phyloP scores from a whole-genome alignment of 2,888 invertebrate species.

The Xestia xanthographa region DNA sequence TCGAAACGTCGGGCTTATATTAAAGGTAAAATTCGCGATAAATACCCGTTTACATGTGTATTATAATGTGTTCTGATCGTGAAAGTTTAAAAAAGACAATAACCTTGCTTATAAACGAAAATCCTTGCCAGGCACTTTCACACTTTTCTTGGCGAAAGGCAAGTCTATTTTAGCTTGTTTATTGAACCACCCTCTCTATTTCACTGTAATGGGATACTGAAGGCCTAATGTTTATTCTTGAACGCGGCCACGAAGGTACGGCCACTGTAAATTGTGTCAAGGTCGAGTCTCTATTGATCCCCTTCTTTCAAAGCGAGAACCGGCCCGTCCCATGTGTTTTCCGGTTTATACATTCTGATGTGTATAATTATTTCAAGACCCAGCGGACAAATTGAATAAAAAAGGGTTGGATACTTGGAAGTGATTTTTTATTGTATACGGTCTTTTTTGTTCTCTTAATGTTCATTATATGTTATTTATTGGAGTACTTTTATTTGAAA shows the following conservation, averaged over 20 bases:
- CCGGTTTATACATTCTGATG: constrained; percentile 76
- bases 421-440: constrained; percentile 59
- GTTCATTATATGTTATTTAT: constrained; percentile 23
- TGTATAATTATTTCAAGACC: constrained; percentile 74
- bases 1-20: too few relatives aligned
- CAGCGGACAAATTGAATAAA: constrained; percentile 66
- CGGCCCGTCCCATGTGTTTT: constrained; percentile 82
- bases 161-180: constrained; percentile 73
- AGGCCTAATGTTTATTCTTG: constrained; percentile 86
- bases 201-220: constrained; percentile 76
- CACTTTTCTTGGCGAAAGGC: constrained; percentile 51
- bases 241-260: constrained; percentile 80
- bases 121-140: neutral
- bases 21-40: too few relatives aligned
- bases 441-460: constrained; percentile 44
- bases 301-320: constrained; percentile 83
- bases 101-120: constrained; percentile 20
- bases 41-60: too few relatives aligned
- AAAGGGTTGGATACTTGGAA: constrained; percentile 64
- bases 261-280: constrained; percentile 88
- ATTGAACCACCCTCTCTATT: constrained; percentile 72
- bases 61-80: too few relatives aligned
- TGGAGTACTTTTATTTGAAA: constrained; percentile 14
- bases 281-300: constrained; percentile 88
- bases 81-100: too few relatives aligned